Percentiles rank a stretch among this genome's conserved stretches.
phyloP scores from a whole-genome alignment of 1,140 invertebrate genomes.

The Eurosta solidaginis region DNA sequence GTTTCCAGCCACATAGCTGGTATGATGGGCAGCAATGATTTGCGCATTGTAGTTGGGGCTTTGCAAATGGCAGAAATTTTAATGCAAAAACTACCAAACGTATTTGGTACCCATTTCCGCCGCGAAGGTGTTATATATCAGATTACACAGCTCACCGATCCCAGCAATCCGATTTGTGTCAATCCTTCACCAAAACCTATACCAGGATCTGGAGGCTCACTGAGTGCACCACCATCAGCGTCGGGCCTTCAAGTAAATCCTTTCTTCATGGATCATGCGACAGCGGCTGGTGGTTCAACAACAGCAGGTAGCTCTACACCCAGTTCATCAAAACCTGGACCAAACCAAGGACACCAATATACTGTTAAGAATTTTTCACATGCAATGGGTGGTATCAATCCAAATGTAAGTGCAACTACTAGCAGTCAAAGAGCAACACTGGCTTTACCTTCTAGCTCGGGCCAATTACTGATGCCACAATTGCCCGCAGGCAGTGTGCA shows the following conservation, averaged over 20 bases:
- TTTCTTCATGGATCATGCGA: constrained; percentile 52
- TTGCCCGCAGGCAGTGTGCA: constrained; percentile 21
- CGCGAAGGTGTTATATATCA: constrained; percentile 95
- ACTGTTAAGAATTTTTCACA: constrained; percentile 57
- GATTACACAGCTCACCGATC: constrained; percentile 75
- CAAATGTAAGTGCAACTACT: constrained; percentile 43
- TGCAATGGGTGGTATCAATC: constrained; percentile 56
- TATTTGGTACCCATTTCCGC: constrained; percentile 93
- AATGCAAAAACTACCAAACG: constrained; percentile 93
- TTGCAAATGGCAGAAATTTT: constrained; percentile 95
- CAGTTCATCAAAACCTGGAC: constrained; percentile 52
- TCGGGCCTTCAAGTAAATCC: constrained; percentile 55
- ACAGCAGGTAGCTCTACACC: constrained; percentile 45
- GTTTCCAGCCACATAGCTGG: constrained; percentile 96
- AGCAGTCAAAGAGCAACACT: neutral
- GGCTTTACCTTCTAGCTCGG: constrained; percentile 43
- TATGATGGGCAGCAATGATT: constrained; percentile 95
- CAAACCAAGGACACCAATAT: constrained; percentile 39
- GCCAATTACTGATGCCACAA: constrained; percentile 23
- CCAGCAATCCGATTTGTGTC: constrained; percentile 59
- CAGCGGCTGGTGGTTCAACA: constrained; percentile 38
- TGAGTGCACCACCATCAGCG: constrained; percentile 53
- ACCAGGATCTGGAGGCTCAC: constrained; percentile 46
- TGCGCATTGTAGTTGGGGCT: constrained; percentile 95
- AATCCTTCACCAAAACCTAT: constrained; percentile 54